Percentiles rank a stretch among this genome's conserved stretches.
phyloP scores from a whole-genome alignment of 2,113 vertebrate genomes.

The Ibidorhyncha struthersii region DNA sequence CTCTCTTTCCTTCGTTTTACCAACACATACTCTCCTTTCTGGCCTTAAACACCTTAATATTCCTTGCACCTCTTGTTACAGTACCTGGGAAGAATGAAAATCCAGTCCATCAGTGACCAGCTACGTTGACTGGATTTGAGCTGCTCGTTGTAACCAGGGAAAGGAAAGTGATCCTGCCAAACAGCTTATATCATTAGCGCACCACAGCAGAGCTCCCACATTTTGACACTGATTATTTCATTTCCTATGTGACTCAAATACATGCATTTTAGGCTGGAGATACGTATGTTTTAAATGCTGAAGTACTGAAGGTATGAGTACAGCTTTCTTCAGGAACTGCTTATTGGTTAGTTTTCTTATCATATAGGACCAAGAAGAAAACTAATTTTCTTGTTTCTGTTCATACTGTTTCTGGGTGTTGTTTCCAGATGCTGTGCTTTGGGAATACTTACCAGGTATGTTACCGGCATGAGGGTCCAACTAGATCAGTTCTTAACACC shows the following conservation, averaged over 20 bases:
- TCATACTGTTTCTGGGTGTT: not conserved
- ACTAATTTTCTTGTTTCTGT: not conserved
- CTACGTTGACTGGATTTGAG: not conserved
- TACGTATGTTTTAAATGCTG: not conserved
- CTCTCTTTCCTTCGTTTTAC: not conserved
- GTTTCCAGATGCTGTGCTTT: not conserved
- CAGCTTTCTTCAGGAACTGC: not conserved
- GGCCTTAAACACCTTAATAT: constrained; percentile 53
- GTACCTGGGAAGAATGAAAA: not conserved
- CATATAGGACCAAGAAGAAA: not conserved
- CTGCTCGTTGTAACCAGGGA: not conserved
- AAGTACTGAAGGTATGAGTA: not conserved
- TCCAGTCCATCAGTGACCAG: not conserved
- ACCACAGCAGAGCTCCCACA: not conserved
- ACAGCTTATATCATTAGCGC: not conserved
- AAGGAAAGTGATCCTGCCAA: not conserved
- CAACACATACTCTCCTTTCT: not conserved
- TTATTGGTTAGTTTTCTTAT: not conserved
- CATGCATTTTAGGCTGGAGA: not conserved
- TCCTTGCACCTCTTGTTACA: not conserved
- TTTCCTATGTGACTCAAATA: not conserved
- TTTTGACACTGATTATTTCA: not conserved
- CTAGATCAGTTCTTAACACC: not conserved
- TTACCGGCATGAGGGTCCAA: not conserved
- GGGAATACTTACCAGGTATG: not conserved